These are phyloP conservation scores for Subacronicta megacephala DNA, from an alignment of 2,888 invertebrate genomes.

Conservation along the genomic window DNA sequence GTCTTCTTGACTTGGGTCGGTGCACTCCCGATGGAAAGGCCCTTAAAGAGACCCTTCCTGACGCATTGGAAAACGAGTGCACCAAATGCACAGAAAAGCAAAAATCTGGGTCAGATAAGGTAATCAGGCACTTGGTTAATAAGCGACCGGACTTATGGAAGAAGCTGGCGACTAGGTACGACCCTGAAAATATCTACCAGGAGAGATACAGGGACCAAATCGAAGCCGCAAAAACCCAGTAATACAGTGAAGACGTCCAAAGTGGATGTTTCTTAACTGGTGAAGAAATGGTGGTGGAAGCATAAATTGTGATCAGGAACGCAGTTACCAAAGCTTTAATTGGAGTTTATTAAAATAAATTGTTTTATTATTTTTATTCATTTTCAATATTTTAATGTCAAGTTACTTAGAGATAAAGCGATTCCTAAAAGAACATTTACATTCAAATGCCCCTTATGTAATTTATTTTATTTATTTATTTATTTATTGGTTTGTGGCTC, in stretches of 20 bases:
- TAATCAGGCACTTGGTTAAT: slow-evolving; percentile 91
- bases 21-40: slow-evolving; percentile 92
- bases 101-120: slow-evolving; percentile 89
- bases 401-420: too few species aligned
- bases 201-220: slow-evolving; percentile 90
- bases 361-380: slow-evolving; percentile 14
- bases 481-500: too few species aligned
- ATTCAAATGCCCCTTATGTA: too few species aligned
- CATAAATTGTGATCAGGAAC: slow-evolving; percentile 28
- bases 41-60: slow-evolving; percentile 90
- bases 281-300: slow-evolving; percentile 34
- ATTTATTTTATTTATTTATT: too few species aligned
- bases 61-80: slow-evolving; percentile 92
- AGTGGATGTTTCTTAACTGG: slow-evolving; percentile 3
- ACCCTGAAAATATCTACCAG: slow-evolving; percentile 92
- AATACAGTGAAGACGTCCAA: slow-evolving; percentile 4
- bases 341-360: slow-evolving; percentile 40
- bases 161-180: slow-evolving; percentile 91
- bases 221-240: slow-evolving; percentile 65
- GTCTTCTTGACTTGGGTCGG: slow-evolving; percentile 90
- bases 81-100: slow-evolving; percentile 92
- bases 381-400: too few species aligned
- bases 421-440: too few species aligned
- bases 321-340: slow-evolving; percentile 47
- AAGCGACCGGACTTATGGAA: slow-evolving; percentile 92